Evolutionary conservation across 2,113 vertebrate genomes (phyloP).

Genomic region (Zingel zingel): DNA sequence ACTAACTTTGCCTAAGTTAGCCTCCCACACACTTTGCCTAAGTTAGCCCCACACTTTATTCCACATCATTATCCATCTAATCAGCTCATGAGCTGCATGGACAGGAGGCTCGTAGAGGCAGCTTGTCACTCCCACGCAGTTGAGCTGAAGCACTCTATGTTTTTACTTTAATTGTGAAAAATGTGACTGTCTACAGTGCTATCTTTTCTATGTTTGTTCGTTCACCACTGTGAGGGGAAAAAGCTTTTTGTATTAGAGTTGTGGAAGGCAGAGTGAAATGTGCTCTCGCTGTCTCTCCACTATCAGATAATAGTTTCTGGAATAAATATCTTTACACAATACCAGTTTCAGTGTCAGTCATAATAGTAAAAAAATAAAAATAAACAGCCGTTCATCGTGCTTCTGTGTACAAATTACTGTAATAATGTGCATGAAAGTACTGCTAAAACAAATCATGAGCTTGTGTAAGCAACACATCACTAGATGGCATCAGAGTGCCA

Average conservation of each 20-base stretch:
- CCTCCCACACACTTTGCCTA: constrained; percentile 78
- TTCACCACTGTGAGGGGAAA: constrained; percentile 33
- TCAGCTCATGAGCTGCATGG: constrained; percentile 39
- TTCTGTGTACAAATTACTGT: not conserved
- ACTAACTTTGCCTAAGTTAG: constrained; percentile 86
- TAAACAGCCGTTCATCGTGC: not conserved
- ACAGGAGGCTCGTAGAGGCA: constrained; percentile 41
- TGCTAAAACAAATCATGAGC: not conserved
- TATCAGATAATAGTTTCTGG: constrained; percentile 22
- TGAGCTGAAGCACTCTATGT: constrained; percentile 77
- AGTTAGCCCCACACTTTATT: constrained; percentile 59
- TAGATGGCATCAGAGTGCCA: constrained; percentile 75
- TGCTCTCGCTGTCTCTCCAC: constrained; percentile 16
- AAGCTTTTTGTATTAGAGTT: constrained; percentile 48
- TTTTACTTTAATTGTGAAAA: constrained; percentile 67
- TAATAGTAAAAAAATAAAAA: not conserved
- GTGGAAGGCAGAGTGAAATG: constrained; percentile 14
- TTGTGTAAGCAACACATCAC: constrained; percentile 43
- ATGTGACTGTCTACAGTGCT: constrained; percentile 46
- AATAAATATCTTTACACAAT: constrained; percentile 62
- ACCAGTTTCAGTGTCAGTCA: not conserved
- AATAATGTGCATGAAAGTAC: not conserved
- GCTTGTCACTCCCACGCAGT: constrained; percentile 69
- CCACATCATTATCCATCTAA: constrained; percentile 50
- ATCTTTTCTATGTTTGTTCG: constrained; percentile 30